Conservation (phyloP, 1,140 invertebrate genomes). For the Asbolus verrucosus region DNA sequence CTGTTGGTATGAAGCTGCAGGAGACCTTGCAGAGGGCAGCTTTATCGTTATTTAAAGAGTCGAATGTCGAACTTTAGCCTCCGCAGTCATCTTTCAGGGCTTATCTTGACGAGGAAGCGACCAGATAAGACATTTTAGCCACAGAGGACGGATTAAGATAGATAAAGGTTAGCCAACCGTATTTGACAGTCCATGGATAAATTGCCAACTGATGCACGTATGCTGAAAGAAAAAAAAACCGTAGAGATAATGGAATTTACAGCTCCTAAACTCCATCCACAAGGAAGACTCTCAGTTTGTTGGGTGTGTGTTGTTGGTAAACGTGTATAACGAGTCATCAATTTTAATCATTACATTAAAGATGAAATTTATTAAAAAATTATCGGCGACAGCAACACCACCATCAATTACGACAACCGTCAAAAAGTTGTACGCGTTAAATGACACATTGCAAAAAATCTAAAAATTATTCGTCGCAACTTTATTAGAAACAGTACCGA, state of each 20-base stretch:
- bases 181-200: conserved; percentile 54
- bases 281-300: too few relatives aligned
- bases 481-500: background rate
- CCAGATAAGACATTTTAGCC: conserved; percentile 52
- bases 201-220: conserved; percentile 46
- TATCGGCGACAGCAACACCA: background rate
- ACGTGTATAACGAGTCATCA: conserved; percentile 19
- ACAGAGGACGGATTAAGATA: conserved; percentile 54
- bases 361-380: conserved; percentile 41
- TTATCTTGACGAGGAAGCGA: conserved; percentile 51
- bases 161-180: conserved; percentile 55
- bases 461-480: conserved; percentile 6
- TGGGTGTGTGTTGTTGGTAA: background rate
- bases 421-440: conserved; percentile 24
- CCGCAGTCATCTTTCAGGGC: conserved; percentile 54
- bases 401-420: conserved; percentile 34
- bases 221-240: conserved; percentile 1
- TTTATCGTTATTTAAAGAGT: conserved; percentile 56
- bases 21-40: conserved; percentile 9
- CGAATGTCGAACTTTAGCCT: conserved; percentile 52
- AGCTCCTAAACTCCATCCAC: too few relatives aligned
- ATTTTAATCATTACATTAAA: conserved; percentile 41
- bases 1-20: background rate
- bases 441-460: conserved; percentile 3
- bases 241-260: conserved; percentile 9